Conservation (phyloP, 2,888 invertebrate species). For the Neria commutata region DNA sequence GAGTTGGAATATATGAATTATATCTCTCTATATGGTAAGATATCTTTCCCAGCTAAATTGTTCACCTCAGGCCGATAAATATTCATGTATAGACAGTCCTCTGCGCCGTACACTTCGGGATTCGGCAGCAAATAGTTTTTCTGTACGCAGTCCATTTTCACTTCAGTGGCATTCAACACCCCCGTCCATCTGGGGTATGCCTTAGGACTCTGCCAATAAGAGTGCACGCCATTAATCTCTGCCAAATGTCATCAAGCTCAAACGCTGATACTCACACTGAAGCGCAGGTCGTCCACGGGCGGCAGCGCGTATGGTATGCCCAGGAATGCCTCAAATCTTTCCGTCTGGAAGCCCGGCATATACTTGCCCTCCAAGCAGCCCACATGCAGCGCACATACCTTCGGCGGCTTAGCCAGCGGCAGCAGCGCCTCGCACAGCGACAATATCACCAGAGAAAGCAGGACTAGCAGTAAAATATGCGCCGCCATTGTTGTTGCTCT, state of each 20-base stretch:
- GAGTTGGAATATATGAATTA: background rate
- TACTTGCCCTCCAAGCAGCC: slow-evolving; percentile 52
- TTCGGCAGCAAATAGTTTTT: slow-evolving; percentile 62
- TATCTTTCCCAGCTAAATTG: background rate
- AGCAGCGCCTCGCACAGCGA: background rate
- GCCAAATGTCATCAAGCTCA: too few relatives aligned
- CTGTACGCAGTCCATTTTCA: slow-evolving; percentile 62
- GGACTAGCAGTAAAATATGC: background rate
- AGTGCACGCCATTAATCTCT: background rate
- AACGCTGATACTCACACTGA: slow-evolving; percentile 54
- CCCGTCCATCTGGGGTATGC: slow-evolving; percentile 41
- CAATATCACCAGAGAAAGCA: background rate
- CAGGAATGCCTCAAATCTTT: slow-evolving; percentile 54
- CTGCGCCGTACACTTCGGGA: slow-evolving; percentile 59
- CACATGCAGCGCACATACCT: slow-evolving; percentile 42
- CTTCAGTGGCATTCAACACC: slow-evolving; percentile 51
- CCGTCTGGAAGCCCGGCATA: slow-evolving; percentile 48
- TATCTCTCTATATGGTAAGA: background rate
- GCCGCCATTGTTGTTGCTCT: too few relatives aligned
- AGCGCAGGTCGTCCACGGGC: slow-evolving; percentile 54
- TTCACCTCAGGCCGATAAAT: slow-evolving; percentile 60
- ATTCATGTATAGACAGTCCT: slow-evolving; percentile 65
- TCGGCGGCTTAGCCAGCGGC: slow-evolving; percentile 19
- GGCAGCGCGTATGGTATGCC: slow-evolving; percentile 60
- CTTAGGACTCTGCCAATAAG: slow-evolving; percentile 50